Percentiles rank a stretch among this genome's conserved stretches.
These are phyloP conservation scores for Thamnophis elegans DNA, from an alignment of 2,797 vertebrate species.

Conservation along the genomic window DNA sequence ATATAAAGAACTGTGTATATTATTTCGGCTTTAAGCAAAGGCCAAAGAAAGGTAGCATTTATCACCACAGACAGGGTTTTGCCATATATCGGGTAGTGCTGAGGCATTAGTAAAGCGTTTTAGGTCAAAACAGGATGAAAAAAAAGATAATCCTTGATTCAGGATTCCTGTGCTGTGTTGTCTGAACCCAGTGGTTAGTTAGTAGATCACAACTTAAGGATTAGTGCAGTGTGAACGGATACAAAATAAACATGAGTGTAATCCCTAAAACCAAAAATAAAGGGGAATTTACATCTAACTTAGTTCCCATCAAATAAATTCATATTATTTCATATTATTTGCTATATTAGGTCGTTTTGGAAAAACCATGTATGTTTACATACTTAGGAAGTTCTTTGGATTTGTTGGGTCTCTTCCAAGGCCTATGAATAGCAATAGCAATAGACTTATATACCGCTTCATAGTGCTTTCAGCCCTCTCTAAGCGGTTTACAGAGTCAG, in stretches of 20 bases:
- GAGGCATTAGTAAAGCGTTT: not conserved
- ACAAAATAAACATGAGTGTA: not conserved
- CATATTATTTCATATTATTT: no score
- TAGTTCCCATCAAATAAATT: not conserved
- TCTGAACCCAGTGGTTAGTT: not conserved
- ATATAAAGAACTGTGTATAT: not conserved
- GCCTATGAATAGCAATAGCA: not conserved
- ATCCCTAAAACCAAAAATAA: not conserved
- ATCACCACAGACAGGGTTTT: not conserved
- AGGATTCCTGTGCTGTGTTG: not conserved
- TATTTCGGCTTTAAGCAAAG: not conserved
- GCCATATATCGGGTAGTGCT: not conserved
- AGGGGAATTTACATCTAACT: not conserved
- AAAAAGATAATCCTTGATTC: slow-evolving; percentile 1
- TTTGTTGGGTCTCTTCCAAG: not conserved
- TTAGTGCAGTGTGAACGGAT: not conserved
- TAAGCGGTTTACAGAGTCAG: no score
- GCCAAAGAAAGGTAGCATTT: not conserved
- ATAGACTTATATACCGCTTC: no score
- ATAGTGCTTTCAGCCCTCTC: no score
- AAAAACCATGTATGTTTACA: not conserved
- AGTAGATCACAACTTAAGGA: not conserved
- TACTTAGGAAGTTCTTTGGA: not conserved
- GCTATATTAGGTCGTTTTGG: no score
- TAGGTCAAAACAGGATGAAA: not conserved